These are phyloP conservation scores for Coreius guichenoti DNA, from an alignment of 2,797 vertebrate species.

Conservation along the genomic window DNA sequence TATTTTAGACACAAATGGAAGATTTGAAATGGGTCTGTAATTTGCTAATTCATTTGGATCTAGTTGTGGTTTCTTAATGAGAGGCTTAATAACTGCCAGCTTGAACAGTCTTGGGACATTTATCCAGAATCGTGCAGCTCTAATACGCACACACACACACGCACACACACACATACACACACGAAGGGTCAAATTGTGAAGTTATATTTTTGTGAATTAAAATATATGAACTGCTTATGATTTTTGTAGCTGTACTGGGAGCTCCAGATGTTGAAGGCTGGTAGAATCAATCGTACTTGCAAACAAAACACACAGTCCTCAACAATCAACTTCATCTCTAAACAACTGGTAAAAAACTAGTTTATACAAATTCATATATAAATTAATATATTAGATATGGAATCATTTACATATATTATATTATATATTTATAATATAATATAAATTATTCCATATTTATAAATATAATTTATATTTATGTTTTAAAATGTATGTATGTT, in stretches of 20 bases:
- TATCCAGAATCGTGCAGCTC: too few species aligned
- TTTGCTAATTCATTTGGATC: too few species aligned
- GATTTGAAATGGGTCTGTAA: too few species aligned
- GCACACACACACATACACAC: too few species aligned
- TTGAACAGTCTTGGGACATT: too few species aligned
- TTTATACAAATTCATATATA: neutral
- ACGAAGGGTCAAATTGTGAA: neutral
- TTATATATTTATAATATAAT: too few species aligned
- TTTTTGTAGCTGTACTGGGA: conserved; percentile 77
- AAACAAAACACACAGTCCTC: conserved; percentile 9
- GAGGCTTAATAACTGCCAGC: too few species aligned
- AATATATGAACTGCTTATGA: neutral
- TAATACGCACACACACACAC: too few species aligned
- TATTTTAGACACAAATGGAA: too few species aligned
- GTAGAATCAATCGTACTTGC: neutral
- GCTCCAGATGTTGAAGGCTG: conserved; percentile 72
- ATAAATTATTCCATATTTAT: neutral
- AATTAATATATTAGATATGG: neutral
- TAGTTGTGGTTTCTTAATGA: too few species aligned
- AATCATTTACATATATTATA: too few species aligned
- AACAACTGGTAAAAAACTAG: neutral
- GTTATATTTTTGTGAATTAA: neutral
- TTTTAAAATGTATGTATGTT: neutral
- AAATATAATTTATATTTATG: neutral
- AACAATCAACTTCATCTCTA: neutral